Conservation (phyloP, 2,113 vertebrate genomes). For the Ciconia boyciana region DNA sequence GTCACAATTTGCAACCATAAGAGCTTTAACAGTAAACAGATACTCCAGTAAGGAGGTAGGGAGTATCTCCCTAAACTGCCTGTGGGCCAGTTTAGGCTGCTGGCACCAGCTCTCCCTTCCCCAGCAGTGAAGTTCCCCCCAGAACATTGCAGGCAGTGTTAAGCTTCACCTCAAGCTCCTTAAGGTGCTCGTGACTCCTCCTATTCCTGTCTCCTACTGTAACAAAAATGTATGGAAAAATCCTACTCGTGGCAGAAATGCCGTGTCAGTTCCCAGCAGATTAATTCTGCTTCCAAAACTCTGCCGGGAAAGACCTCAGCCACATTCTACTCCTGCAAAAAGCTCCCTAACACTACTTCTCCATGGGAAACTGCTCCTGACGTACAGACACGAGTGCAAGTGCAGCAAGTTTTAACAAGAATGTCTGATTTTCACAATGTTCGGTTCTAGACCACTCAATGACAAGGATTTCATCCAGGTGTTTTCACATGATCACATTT, state of each 20-base stretch:
- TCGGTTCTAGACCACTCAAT: background rate
- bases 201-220: background rate
- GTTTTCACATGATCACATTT: background rate
- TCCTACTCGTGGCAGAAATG: background rate
- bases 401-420: background rate
- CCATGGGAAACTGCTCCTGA: background rate
- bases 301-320: background rate
- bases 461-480: background rate
- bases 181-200: background rate
- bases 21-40: background rate
- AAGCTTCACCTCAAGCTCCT: background rate
- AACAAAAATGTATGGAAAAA: background rate
- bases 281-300: background rate
- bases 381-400: rapidly evolving
- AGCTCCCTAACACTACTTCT: background rate
- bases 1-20: background rate
- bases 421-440: background rate
- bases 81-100: background rate
- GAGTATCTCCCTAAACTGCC: too few relatives aligned
- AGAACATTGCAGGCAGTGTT: background rate
- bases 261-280: background rate
- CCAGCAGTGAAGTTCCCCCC: background rate
- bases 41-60: background rate
- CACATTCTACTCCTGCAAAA: background rate
- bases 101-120: background rate